Percentiles rank a stretch among this genome's conserved stretches.
These are phyloP conservation scores for Lepilemur ruficaudatus DNA, from an alignment of 2,797 vertebrate species.

Conservation along the genomic window DNA sequence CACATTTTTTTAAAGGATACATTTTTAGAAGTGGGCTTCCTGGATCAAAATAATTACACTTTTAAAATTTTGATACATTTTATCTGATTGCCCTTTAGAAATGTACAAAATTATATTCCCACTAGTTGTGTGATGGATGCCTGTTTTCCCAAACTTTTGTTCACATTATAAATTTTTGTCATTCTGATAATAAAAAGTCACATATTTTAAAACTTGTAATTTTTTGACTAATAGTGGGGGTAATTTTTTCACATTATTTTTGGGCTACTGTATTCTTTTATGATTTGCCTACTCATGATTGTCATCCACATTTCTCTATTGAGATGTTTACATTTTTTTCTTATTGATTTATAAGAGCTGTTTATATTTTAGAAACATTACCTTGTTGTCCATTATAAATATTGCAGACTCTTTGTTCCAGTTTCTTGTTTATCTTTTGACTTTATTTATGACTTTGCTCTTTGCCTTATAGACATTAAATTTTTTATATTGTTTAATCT, in stretches of 20 bases:
- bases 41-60: background rate
- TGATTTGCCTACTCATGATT: background rate
- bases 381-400: conserved; percentile 11
- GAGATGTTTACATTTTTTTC: background rate
- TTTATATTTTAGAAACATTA: conserved; percentile 46
- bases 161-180: background rate
- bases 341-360: background rate
- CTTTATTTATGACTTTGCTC: background rate
- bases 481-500: background rate
- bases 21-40: conserved; percentile 39
- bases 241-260: background rate
- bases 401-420: background rate
- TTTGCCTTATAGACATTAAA: background rate
- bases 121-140: background rate
- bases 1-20: background rate
- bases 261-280: background rate
- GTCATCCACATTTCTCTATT: background rate
- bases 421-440: background rate
- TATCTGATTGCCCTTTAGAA: conserved; percentile 20
- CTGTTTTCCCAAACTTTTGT: background rate
- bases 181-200: background rate
- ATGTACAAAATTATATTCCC: background rate
- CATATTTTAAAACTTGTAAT: background rate
- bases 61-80: conserved; percentile 14
- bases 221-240: background rate